Percentiles rank a stretch among this genome's conserved stretches.
These are phyloP conservation scores for Nicator chloris DNA, from an alignment of 2,113 vertebrate species.

Conservation along the genomic window DNA sequence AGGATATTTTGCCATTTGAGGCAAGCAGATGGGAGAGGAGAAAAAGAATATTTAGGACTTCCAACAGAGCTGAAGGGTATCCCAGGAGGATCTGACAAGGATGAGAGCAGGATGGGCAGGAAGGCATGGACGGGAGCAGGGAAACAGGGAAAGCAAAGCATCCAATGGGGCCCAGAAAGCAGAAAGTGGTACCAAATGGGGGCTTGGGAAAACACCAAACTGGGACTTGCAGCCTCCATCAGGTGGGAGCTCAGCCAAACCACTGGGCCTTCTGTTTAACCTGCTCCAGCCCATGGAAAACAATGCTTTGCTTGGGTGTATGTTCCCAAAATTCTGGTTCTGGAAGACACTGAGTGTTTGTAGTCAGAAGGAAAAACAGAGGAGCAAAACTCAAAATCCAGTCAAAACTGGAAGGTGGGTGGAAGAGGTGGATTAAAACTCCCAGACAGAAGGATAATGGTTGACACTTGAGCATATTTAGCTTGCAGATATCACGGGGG, in stretches of 20 bases:
- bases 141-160: neutral
- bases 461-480: neutral
- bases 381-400: neutral
- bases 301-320: accelerated
- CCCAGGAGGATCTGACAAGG: neutral
- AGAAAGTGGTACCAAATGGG: neutral
- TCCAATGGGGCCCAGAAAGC: neutral
- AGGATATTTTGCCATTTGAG: neutral
- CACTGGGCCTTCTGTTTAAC: neutral
- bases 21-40: neutral
- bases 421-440: neutral
- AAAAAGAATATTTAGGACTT: neutral
- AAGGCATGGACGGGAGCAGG: neutral
- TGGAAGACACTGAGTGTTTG: neutral
- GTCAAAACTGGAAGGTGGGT: neutral
- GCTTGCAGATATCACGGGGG: neutral
- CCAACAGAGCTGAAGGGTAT: neutral
- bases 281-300: neutral
- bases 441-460: neutral
- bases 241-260: neutral
- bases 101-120: neutral
- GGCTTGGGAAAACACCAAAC: neutral
- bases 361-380: neutral
- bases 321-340: neutral
- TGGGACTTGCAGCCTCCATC: neutral